phyloP scores from a whole-genome alignment of 92 coral and sea anemone genomes.

The Nematostella vectensis region DNA sequence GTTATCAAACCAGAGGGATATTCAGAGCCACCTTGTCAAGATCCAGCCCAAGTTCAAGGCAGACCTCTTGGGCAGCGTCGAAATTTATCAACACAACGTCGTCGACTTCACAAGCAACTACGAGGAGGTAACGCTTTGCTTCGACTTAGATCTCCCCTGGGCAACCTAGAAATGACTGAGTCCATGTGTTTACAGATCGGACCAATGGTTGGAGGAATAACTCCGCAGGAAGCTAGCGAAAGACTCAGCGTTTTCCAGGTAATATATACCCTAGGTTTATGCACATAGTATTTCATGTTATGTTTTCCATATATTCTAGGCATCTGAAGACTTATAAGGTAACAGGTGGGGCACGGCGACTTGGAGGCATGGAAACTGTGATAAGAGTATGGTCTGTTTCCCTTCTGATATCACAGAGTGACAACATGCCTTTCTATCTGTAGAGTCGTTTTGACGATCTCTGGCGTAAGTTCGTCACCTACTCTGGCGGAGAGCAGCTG shows the following conservation, averaged over 20 bases:
- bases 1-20: slow-evolving; percentile 64
- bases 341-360: no score
- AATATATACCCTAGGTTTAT: not conserved
- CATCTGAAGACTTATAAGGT: not conserved
- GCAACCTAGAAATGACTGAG: no score
- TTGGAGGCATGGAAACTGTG: no score
- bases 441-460: slow-evolving; percentile 74
- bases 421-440: no score
- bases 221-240: slow-evolving; percentile 88
- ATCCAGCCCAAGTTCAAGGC: slow-evolving; percentile 87
- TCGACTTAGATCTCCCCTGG: no score
- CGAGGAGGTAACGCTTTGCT: slow-evolving; percentile 43
- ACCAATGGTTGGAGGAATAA: slow-evolving; percentile 71
- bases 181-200: slow-evolving; percentile 60
- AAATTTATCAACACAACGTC: slow-evolving; percentile 50
- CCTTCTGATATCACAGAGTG: no score
- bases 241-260: slow-evolving; percentile 82
- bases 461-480: slow-evolving; percentile 80
- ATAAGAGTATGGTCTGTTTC: no score
- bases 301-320: not conserved
- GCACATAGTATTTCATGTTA: not conserved
- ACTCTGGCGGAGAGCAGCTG: slow-evolving; percentile 81
- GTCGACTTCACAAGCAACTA: slow-evolving; percentile 48
- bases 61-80: slow-evolving; percentile 65
- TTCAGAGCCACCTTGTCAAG: slow-evolving; percentile 67